These are phyloP conservation scores for Chesias legatella DNA, from an alignment of 2,888 invertebrate species.

Conservation along the genomic window DNA sequence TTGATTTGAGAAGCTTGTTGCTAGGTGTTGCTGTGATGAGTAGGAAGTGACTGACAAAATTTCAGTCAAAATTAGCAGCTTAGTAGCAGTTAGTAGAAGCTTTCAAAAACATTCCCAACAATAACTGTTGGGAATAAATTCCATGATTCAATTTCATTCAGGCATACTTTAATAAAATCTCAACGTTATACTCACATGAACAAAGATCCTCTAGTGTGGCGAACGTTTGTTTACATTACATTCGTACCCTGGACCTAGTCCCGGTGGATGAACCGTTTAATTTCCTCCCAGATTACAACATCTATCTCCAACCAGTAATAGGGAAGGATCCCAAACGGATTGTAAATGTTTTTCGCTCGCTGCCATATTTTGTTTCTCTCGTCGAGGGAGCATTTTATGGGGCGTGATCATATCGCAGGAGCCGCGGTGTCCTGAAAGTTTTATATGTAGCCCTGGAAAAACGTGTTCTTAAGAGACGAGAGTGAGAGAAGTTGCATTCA, in stretches of 20 bases:
- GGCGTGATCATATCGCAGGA: slow-evolving; percentile 50
- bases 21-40: no score
- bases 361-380: slow-evolving; percentile 58
- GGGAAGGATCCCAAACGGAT: slow-evolving; percentile 50
- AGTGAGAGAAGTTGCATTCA: slow-evolving; percentile 1
- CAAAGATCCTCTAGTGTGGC: slow-evolving; percentile 16
- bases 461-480: background rate
- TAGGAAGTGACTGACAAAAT: no score
- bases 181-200: no score
- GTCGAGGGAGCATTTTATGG: slow-evolving; percentile 67
- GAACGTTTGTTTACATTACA: slow-evolving; percentile 16
- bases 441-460: slow-evolving; percentile 21
- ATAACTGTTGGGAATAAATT: no score
- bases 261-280: slow-evolving; percentile 26
- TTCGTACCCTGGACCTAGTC: slow-evolving; percentile 19
- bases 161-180: no score
- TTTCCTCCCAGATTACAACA: slow-evolving; percentile 31
- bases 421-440: slow-evolving; percentile 36
- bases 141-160: no score
- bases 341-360: slow-evolving; percentile 56
- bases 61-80: no score
- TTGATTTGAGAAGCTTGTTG: no score
- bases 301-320: slow-evolving; percentile 27
- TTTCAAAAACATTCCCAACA: no score
- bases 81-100: no score